phyloP scores from a whole-genome alignment of 2,113 vertebrate genomes.

The Rhadina sibilatrix region DNA sequence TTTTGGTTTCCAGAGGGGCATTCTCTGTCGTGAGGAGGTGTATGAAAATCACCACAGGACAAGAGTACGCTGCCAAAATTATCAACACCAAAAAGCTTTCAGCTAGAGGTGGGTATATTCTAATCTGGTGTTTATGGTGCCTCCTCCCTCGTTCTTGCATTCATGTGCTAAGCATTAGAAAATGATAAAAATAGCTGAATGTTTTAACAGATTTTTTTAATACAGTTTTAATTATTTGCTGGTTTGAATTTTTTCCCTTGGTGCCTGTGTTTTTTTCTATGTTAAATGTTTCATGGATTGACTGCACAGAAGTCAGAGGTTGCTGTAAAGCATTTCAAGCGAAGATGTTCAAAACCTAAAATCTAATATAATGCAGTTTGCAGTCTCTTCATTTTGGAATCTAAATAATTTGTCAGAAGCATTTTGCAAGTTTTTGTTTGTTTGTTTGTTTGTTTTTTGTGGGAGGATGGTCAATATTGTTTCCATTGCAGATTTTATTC shows the following conservation, averaged over 20 bases:
- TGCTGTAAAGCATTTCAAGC: background rate
- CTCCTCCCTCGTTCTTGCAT: background rate
- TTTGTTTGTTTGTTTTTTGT: background rate
- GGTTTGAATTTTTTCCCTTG: background rate
- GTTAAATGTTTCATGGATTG: background rate
- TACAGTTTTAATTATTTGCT: background rate
- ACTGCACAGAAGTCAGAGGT: background rate
- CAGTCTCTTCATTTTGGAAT: background rate
- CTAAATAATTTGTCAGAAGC: background rate
- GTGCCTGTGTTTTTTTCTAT: fast-evolving
- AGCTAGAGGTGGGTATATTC: slow-evolving; percentile 85
- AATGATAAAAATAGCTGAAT: background rate
- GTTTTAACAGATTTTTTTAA: background rate
- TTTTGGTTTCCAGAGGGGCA: slow-evolving; percentile 84
- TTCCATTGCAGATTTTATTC: slow-evolving; percentile 1
- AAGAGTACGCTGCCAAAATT: slow-evolving; percentile 97
- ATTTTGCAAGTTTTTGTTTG: background rate
- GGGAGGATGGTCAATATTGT: background rate
- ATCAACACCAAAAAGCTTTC: slow-evolving; percentile 99
- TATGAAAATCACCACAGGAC: slow-evolving; percentile 94
- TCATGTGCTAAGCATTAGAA: background rate
- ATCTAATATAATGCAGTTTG: background rate
- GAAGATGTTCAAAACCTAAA: background rate
- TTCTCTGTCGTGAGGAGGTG: slow-evolving; percentile 96
- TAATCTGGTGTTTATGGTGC: background rate